Evolutionary conservation across 1,140 invertebrate species (phyloP).

Genomic region (Tyrophagus putrescentiae): DNA sequence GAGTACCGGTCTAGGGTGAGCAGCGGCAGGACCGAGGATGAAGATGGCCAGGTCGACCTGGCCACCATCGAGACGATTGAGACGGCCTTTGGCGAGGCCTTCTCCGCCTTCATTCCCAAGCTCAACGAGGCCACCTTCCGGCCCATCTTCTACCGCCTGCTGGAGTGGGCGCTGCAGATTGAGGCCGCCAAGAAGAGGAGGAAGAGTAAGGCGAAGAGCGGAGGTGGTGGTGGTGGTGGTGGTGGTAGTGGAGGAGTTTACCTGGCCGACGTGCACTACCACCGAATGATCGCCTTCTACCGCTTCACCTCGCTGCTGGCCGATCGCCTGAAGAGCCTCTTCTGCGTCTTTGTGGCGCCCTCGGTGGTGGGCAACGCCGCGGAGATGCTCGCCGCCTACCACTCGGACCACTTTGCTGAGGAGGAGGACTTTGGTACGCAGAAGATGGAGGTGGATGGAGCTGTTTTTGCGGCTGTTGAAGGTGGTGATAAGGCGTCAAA

Average conservation of each 20-base stretch:
- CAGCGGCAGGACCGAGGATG: no score
- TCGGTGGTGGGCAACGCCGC: slow-evolving; percentile 35
- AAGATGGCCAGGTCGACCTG: background rate
- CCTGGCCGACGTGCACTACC: slow-evolving; percentile 43
- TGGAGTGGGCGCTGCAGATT: background rate
- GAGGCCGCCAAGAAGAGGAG: background rate
- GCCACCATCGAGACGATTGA: slow-evolving; percentile 45
- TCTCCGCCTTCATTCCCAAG: slow-evolving; percentile 63
- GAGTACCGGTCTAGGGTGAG: slow-evolving; percentile 5
- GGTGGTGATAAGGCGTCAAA: no score
- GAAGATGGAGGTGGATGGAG: background rate
- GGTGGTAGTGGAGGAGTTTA: no score
- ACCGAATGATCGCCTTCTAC: slow-evolving; percentile 62
- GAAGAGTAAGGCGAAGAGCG: slow-evolving; percentile 3
- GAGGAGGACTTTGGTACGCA: no score
- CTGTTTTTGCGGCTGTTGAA: no score
- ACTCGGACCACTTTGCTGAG: background rate
- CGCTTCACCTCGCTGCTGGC: slow-evolving; percentile 58
- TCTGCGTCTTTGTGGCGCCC: slow-evolving; percentile 70
- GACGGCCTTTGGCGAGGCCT: slow-evolving; percentile 50
- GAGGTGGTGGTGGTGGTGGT: no score
- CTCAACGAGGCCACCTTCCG: slow-evolving; percentile 71
- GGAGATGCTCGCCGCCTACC: background rate
- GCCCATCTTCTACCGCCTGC: slow-evolving; percentile 59
- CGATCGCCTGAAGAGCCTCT: slow-evolving; percentile 65